Evolutionary conservation across 2,113 vertebrate species (phyloP).

Genomic region (Cinclus mexicanus): DNA sequence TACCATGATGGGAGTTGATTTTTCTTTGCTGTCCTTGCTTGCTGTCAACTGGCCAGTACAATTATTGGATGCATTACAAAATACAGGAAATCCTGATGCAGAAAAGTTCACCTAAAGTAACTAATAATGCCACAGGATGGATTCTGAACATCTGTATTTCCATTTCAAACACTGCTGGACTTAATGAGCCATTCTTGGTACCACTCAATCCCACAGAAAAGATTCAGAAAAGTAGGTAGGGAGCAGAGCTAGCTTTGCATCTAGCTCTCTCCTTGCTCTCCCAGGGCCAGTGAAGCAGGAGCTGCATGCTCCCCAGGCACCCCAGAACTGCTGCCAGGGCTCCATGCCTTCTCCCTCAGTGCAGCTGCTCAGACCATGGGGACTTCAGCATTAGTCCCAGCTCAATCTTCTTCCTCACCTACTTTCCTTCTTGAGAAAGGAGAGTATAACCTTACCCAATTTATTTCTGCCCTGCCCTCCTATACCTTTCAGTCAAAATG

Average conservation of each 20-base stretch:
- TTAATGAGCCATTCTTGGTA: not conserved
- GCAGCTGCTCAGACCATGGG: not conserved
- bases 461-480: not conserved
- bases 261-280: not conserved
- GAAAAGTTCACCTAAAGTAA: not conserved
- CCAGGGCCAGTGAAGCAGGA: not conserved
- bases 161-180: not conserved
- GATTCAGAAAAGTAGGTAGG: not conserved
- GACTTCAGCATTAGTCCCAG: not conserved
- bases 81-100: not conserved
- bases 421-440: not conserved
- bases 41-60: not conserved
- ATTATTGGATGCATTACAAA: not conserved
- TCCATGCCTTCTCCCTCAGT: not conserved
- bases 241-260: not conserved
- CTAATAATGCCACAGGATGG: not conserved
- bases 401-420: not conserved
- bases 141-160: not conserved
- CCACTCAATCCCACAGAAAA: not conserved
- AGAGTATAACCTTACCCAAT: too few species aligned
- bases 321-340: not conserved
- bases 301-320: not conserved
- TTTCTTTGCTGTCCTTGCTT: not conserved
- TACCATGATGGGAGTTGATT: not conserved
- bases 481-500: not conserved